Evolutionary conservation across 2,888 invertebrate genomes (phyloP).

Genomic region (Amblyteles armatorius): DNA sequence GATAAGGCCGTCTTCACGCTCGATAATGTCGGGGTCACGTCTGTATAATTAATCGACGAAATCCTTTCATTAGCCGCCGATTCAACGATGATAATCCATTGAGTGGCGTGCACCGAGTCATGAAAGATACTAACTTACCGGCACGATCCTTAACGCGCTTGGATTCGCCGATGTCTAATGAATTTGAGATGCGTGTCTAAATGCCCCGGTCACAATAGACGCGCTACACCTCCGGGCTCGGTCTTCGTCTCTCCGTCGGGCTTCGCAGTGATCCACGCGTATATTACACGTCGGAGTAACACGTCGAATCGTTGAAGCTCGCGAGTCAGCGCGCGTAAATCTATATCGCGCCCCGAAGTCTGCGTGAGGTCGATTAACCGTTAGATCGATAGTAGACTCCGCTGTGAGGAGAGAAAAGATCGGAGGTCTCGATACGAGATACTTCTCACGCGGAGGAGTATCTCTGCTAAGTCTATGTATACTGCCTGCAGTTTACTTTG

Average conservation of each 20-base stretch:
- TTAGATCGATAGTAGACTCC: conserved; percentile 66
- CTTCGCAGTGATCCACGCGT: conserved; percentile 11
- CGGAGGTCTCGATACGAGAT: conserved; percentile 66
- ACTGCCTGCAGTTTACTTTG: conserved; percentile 8
- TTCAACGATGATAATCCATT: conserved; percentile 65
- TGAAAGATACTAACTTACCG: conserved; percentile 54
- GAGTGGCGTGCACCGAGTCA: conserved; percentile 46
- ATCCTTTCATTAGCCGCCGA: conserved; percentile 65
- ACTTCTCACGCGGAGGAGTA: conserved; percentile 66
- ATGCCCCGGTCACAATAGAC: conserved; percentile 67
- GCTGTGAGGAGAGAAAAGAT: conserved; percentile 59
- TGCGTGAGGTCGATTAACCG: conserved; percentile 69
- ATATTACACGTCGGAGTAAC: neutral
- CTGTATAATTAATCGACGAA: conserved; percentile 64
- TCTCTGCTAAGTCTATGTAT: conserved; percentile 19
- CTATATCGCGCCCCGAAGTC: conserved; percentile 65
- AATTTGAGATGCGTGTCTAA: conserved; percentile 73
- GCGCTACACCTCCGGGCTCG: conserved; percentile 1
- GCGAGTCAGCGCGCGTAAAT: conserved; percentile 65
- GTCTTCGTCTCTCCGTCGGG: neutral
- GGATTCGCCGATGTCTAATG: conserved; percentile 66
- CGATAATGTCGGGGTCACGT: conserved; percentile 31
- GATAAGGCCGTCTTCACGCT: conserved; percentile 42
- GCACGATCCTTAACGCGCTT: conserved; percentile 51
- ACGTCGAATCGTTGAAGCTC: conserved; percentile 44